Base-by-base conservation (phyloP, 2,113 vertebrate species). In the Brienomyrus longianalis region DNA sequence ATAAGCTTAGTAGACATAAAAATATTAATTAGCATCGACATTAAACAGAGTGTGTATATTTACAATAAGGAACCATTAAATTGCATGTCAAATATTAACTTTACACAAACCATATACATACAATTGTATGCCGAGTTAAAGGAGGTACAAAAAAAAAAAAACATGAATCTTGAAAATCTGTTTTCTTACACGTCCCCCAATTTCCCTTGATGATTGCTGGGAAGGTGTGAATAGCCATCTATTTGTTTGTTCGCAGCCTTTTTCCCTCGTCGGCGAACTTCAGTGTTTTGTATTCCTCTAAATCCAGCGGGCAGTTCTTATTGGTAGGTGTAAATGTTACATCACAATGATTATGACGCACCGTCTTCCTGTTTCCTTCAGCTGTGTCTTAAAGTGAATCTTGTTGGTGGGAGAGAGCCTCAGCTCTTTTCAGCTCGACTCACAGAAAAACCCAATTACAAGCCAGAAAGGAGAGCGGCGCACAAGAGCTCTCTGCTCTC, bases 341-440 rank as follows among this genome's bases (percentile, higher is more conserved):
- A 97, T 97, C 97, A 97, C 97, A 94, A 93, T 92, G 96, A 95
- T 93, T 94, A 93, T 98, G 98, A 98, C 98, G 97, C 97, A 94
- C 95, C 94, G 97, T 97, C 98, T 98, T 99, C 98, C 97, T 97
- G 97, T 97, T 99, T 99, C 97, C 98, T 98, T 98, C 97, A 97
- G 96, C 97, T 95, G 97, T 95, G 97, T 98, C 97, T 98, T 98
- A 97, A 99, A 99, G 98, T 98, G 97, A 97, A 97, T 97, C 97
- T 97, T 97, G 96, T 97, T 94, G 95, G 96, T 90, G 90, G 94
- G 91, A 90, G 90, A 89, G 90, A 89, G 91, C 90, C 89, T 95
- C 90, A 89, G 96, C 96, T 92, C 93, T 94, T 95, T 93, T 92
- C 93, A 93, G 94, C 92, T 89, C 90, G 90, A 88, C 88, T 88